A percentile compares a stretch with the other conserved stretches of the same genome.
Evolutionary conservation across 2,113 vertebrate genomes (phyloP).

Genomic region (Lycocorax pyrrhopterus): DNA sequence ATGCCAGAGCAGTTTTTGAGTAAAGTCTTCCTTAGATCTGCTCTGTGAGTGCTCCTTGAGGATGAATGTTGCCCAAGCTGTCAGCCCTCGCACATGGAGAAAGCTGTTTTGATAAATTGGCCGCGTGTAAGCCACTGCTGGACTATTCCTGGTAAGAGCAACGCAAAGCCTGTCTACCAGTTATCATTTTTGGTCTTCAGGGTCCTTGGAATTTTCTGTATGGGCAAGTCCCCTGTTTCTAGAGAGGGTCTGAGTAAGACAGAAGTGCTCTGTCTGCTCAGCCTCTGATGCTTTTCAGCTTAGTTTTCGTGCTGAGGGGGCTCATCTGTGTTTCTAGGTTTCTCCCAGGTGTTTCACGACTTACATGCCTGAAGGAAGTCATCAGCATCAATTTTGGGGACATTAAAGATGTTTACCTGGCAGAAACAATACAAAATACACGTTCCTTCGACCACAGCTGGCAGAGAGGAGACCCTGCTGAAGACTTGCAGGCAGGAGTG

Average conservation of each 20-base stretch:
- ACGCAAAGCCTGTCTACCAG: neutral
- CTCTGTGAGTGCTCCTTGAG: neutral
- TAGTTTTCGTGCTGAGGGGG: neutral
- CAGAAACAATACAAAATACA: neutral
- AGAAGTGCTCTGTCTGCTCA: neutral
- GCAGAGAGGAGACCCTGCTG: neutral
- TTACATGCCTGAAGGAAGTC: neutral
- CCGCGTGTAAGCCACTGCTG: neutral
- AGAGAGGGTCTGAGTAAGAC: neutral
- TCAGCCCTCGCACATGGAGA: neutral
- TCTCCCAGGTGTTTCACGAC: neutral
- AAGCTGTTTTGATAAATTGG: neutral
- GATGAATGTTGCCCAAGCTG: neutral
- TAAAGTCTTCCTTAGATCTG: neutral
- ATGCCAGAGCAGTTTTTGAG: neutral
- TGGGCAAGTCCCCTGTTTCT: neutral
- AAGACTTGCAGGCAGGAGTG: neutral
- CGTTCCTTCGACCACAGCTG: neutral
- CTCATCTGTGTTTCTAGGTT: neutral
- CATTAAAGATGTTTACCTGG: neutral
- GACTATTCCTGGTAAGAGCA: neutral
- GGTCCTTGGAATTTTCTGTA: neutral
- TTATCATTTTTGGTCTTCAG: neutral
- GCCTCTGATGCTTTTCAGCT: neutral
- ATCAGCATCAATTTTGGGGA: neutral